Evolutionary conservation across 2,113 vertebrate genomes (phyloP), one percentile per base, ranked within the genome.

Genomic region (Beaufortia kweichowensis): DNA sequence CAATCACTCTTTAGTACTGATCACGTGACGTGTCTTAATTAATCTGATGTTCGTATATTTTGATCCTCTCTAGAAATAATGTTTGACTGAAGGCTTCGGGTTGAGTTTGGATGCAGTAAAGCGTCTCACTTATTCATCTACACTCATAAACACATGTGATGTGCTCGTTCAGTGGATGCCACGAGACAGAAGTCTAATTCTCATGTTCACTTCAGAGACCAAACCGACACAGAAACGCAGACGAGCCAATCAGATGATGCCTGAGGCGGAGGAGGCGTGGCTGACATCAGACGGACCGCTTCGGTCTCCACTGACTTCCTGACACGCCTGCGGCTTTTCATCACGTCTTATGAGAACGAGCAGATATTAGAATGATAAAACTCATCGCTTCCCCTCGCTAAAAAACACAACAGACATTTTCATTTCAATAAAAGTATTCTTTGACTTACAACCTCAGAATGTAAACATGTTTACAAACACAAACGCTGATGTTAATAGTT

Each of bases 181-280:
- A 9, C 46, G 60, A 75, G 35, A 75, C 60, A 17, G 24, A 15
- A 3, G 17, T 72, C 48, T 50, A 31, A 12, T 60, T 50, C 6
- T 7, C 15, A 56, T 39, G 48, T 77, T 71, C 48, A 66, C 61
- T 24, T 48, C 35, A 39, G 29, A 46, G 55, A 60, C 61, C 68
- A 72, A 55, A 39, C 57, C 24, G 17, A 64, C 55, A 14, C 5
- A 7, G 57, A 74, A 79, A 66, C 48, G 64, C 24, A 21, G 24
- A 66, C 7, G 64, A 48, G 41, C 23, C 41, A 26, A 48, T 66
- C 64, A 66, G 41, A 66, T 12, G 7, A 19, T 14, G 24, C 64
- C 41, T 48, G 7, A 8, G 64, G 64, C 35, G 6, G 14, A 43
- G 21, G 0, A 24, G 35, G 35, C 2, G 23, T 17, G 4, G 24